Conservation (phyloP, 2,113 vertebrate genomes). For the Sylvilagus bachmani region DNA sequence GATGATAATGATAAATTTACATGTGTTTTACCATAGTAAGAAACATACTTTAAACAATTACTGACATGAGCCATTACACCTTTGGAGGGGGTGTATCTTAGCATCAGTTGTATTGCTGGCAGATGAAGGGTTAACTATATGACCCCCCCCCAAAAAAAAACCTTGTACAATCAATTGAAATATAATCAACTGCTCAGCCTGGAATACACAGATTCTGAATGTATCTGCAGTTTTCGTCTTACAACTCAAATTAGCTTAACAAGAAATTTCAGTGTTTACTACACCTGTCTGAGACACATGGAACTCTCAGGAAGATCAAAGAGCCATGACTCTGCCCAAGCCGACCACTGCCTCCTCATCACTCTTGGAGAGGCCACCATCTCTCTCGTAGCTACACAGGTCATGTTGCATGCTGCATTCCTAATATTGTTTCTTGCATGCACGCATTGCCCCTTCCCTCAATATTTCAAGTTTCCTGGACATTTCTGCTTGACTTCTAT, state of each 20-base stretch:
- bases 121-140: no score
- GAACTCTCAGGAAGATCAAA: accelerated
- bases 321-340: accelerated
- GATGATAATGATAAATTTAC: not conserved
- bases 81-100: not conserved
- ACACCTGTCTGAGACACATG: accelerated
- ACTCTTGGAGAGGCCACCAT: not conserved
- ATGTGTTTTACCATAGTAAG: not conserved
- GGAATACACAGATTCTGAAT: not conserved
- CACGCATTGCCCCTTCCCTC: not conserved
- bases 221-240: accelerated
- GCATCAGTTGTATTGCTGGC: accelerated
- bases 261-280: accelerated
- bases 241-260: not conserved
- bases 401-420: no score
- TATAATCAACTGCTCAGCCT: accelerated
- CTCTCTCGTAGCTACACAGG: not conserved
- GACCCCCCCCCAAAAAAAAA: not conserved
- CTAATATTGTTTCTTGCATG: no score
- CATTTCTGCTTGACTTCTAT: not conserved
- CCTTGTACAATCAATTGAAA: accelerated
- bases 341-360: accelerated
- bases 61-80: no score
- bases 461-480: not conserved
- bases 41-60: not conserved